These are phyloP conservation scores for Diplogasteroides magnus DNA, from an alignment of 1,140 invertebrate species.

Conservation along the genomic window DNA sequence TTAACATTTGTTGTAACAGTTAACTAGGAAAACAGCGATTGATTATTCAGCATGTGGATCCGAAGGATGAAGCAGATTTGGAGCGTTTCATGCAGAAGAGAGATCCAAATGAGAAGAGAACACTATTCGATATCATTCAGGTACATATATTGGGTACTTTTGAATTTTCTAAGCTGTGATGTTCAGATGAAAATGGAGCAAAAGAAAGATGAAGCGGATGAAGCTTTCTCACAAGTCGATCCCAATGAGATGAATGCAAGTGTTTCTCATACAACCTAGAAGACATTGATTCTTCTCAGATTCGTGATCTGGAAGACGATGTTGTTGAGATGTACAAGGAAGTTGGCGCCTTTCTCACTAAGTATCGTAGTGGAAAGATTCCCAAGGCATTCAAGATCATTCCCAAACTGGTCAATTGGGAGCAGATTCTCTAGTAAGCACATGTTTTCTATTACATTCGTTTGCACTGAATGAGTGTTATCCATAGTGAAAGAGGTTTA, in stretches of 20 bases:
- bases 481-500: too few relatives aligned
- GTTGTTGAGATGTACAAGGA: constrained; percentile 77
- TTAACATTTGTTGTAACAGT: constrained; percentile 14
- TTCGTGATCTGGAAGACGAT: constrained; percentile 65
- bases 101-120: constrained; percentile 21
- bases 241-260: constrained; percentile 22
- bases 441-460: constrained; percentile 5
- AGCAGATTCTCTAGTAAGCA: constrained; percentile 62
- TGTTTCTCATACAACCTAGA: not conserved
- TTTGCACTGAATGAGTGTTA: too few relatives aligned
- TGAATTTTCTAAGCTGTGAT: not conserved
- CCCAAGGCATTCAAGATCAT: constrained; percentile 97
- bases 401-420: constrained; percentile 87
- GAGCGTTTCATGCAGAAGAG: constrained; percentile 31
- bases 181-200: constrained; percentile 38
- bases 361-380: constrained; percentile 88
- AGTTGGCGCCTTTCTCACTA: constrained; percentile 75
- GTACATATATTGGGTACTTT: constrained; percentile 1
- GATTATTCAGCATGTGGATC: constrained; percentile 29
- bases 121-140: constrained; percentile 41
- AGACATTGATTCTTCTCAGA: not conserved
- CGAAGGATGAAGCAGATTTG: constrained; percentile 41
- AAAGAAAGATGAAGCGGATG: constrained; percentile 32
- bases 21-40: not conserved
- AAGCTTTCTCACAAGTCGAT: constrained; percentile 19